These are phyloP conservation scores for Phaethon lepturus DNA, from an alignment of 2,113 vertebrate species.

Conservation along the genomic window DNA sequence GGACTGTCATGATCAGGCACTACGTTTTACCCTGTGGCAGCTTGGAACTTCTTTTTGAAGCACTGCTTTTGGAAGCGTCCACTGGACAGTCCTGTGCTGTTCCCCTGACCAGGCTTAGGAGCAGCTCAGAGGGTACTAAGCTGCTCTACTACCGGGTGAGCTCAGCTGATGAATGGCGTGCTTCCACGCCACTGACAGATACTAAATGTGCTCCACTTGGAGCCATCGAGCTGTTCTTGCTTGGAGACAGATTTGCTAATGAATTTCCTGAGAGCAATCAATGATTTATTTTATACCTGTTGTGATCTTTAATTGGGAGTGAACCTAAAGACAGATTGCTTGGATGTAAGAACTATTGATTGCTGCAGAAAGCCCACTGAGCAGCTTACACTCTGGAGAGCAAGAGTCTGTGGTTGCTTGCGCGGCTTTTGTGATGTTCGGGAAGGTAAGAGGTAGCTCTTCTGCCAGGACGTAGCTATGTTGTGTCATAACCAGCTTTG, in stretches of 20 bases:
- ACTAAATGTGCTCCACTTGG: constrained; percentile 25
- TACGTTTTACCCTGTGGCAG: not conserved
- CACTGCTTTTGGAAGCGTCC: not conserved
- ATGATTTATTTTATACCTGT: constrained; percentile 65
- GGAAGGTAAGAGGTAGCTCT: not conserved
- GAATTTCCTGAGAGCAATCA: constrained; percentile 44
- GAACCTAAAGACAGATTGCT: constrained; percentile 31
- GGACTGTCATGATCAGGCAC: not conserved
- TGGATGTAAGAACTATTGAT: constrained; percentile 4
- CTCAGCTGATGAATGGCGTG: not conserved
- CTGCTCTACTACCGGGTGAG: not conserved
- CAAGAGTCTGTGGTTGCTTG: not conserved
- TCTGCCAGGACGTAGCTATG: not conserved
- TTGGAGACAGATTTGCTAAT: constrained; percentile 47
- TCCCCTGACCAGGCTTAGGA: not conserved
- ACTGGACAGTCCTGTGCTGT: not conserved
- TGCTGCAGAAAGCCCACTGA: constrained; percentile 41
- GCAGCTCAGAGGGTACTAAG: not conserved
- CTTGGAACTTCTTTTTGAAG: not conserved
- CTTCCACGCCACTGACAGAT: not conserved
- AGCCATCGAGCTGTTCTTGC: constrained; percentile 34
- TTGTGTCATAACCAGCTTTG: not conserved
- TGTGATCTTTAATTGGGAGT: constrained; percentile 45
- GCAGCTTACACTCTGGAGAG: not conserved
- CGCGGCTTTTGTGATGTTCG: not conserved